Percentiles rank a stretch among this genome's conserved stretches.
These are phyloP conservation scores for Sarotherodon lohbergeri DNA, from an alignment of 2,113 vertebrate genomes.

Conservation along the genomic window DNA sequence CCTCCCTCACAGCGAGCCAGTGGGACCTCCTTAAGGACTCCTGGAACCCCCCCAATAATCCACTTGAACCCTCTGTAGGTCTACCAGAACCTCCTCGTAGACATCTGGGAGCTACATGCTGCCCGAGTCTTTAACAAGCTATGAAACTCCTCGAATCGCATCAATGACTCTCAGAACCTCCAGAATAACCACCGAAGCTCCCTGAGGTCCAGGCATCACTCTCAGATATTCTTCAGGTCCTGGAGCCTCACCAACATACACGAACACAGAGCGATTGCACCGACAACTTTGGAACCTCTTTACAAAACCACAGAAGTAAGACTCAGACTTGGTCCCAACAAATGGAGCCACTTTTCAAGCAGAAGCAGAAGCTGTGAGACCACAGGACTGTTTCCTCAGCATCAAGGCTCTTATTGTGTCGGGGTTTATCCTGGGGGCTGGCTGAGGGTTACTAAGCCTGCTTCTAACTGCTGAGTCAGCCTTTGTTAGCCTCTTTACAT, in stretches of 20 bases:
- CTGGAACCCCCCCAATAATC: not conserved
- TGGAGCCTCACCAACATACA: not conserved
- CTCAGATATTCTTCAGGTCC: rapidly evolving
- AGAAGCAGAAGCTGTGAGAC: not conserved
- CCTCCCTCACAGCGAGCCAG: not conserved
- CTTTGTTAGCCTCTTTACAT: not conserved
- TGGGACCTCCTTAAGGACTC: not conserved
- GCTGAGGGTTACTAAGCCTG: not conserved
- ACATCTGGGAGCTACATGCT: not conserved
- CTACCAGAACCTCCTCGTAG: not conserved
- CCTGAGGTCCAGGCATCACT: not conserved
- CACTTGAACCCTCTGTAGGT: not conserved
- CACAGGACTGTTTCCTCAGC: not conserved
- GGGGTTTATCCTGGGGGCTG: not conserved
- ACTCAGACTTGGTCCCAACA: not conserved
- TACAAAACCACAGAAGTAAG: not conserved
- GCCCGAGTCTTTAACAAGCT: not conserved
- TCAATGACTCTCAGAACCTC: not conserved
- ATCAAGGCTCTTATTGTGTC: not conserved
- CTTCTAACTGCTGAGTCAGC: not conserved
- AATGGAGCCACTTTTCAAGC: not conserved
- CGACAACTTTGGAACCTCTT: not conserved
- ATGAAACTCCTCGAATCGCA: not conserved
- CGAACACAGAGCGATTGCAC: not conserved
- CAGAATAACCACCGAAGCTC: not conserved